phyloP scores from a whole-genome alignment of 1,140 invertebrate genomes.

The Dendrolimus kikuchii region DNA sequence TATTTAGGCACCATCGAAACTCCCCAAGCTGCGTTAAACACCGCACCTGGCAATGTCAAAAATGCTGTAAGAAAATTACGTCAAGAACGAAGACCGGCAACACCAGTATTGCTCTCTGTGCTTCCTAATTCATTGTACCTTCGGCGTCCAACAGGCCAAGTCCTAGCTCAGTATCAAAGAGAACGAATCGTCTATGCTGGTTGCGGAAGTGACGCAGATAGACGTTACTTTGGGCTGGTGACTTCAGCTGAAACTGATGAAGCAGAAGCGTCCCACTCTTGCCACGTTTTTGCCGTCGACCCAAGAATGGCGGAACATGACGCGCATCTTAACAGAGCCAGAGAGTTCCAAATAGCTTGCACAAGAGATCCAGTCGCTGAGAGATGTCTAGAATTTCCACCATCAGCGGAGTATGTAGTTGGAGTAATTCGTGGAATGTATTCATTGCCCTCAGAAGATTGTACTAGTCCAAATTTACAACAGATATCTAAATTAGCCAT shows the following conservation, averaged over 20 bases:
- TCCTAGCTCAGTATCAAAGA: constrained; percentile 81
- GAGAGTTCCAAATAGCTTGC: constrained; percentile 85
- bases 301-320: constrained; percentile 87
- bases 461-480: constrained; percentile 49
- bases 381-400: constrained; percentile 90
- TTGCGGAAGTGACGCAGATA: constrained; percentile 90
- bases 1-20: constrained; percentile 97
- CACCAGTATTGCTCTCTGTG: constrained; percentile 89
- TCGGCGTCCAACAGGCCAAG: constrained; percentile 77
- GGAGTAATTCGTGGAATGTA: constrained; percentile 80
- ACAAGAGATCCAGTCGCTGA: constrained; percentile 79
- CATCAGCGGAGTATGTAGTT: constrained; percentile 89
- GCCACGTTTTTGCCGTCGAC: constrained; percentile 96
- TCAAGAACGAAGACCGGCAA: constrained; percentile 91
- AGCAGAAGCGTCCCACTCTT: constrained; percentile 83
- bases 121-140: constrained; percentile 84
- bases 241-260: constrained; percentile 74
- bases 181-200: constrained; percentile 92
- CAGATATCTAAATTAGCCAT: constrained; percentile 62
- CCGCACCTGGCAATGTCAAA: constrained; percentile 79
- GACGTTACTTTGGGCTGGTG: constrained; percentile 93
- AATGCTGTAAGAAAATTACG: constrained; percentile 91
- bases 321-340: constrained; percentile 83
- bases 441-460: constrained; percentile 70
- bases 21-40: constrained; percentile 87